A percentile compares a stretch with the other conserved stretches of the same genome.
These are phyloP conservation scores for Athrips mouffetella DNA, from an alignment of 2,888 invertebrate species.

Conservation along the genomic window DNA sequence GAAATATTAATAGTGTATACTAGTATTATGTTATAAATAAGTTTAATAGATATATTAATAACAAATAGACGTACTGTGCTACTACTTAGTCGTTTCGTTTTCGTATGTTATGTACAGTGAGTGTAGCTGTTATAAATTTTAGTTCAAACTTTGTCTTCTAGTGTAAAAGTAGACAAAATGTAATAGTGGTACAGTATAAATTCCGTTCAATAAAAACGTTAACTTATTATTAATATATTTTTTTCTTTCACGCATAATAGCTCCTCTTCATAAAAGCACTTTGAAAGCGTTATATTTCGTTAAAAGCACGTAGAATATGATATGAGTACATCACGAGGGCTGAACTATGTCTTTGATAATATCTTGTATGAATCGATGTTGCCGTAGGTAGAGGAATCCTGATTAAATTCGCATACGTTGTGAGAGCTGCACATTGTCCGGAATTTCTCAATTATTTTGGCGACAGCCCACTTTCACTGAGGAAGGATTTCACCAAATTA, in stretches of 20 bases:
- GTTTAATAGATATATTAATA: constrained; percentile 14
- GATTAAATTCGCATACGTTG: constrained; percentile 37
- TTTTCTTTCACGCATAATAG: background rate
- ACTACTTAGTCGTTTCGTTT: constrained; percentile 31
- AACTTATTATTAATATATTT: constrained; percentile 43
- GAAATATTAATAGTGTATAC: constrained; percentile 7
- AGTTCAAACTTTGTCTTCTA: constrained; percentile 52
- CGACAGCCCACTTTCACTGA: background rate
- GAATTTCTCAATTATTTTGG: constrained; percentile 10
- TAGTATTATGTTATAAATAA: constrained; percentile 10
- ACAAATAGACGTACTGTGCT: constrained; percentile 18
- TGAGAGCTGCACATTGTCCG: constrained; percentile 17
- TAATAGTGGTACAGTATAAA: constrained; percentile 61
- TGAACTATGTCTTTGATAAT: constrained; percentile 39
- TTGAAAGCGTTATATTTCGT: background rate
- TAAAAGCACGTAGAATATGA: background rate
- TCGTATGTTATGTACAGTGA: constrained; percentile 45
- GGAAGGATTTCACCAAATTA: constrained; percentile 33
- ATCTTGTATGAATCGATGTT: constrained; percentile 23
- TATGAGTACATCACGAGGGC: background rate
- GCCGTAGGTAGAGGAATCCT: constrained; percentile 35
- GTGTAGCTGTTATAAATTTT: constrained; percentile 36
- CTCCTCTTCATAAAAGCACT: background rate
- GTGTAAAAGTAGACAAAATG: constrained; percentile 59
- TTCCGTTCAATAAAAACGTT: constrained; percentile 76